Conservation (phyloP, 2,797 vertebrate species). For the Mycteria americana region DNA sequence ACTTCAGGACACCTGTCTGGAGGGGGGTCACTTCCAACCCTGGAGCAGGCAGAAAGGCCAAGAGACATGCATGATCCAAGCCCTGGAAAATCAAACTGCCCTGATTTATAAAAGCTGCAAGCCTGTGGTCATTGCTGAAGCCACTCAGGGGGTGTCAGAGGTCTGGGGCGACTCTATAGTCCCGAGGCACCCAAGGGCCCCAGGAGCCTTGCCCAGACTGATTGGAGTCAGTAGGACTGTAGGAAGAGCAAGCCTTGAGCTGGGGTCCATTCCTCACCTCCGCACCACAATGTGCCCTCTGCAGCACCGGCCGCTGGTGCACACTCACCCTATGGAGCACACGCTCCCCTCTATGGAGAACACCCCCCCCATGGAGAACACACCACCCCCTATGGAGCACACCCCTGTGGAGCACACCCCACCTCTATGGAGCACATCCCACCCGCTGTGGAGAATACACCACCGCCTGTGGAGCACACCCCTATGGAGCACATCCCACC, state of each 20-base stretch:
- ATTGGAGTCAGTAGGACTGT: neutral
- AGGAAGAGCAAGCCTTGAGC: neutral
- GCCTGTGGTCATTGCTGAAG: fast-evolving
- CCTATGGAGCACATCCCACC: neutral
- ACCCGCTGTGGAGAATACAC: neutral
- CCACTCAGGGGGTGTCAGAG: neutral
- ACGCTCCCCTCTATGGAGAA: neutral
- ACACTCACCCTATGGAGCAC: neutral
- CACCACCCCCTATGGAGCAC: neutral
- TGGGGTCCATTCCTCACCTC: fast-evolving
- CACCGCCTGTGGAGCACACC: no score
- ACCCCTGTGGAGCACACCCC: neutral
- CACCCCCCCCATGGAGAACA: no score
- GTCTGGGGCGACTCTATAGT: neutral
- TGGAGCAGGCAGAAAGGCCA: neutral
- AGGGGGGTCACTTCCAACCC: neutral
- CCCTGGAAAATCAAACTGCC: neutral
- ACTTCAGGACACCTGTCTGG: neutral
- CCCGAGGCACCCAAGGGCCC: neutral
- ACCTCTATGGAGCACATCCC: neutral
- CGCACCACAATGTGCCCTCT: neutral
- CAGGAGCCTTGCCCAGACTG: neutral
- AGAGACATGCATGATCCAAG: neutral
- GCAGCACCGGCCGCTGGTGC: neutral
- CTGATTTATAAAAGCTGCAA: neutral